phyloP scores from a whole-genome alignment of 2,113 vertebrate genomes.

The Ophiodon elongatus region DNA sequence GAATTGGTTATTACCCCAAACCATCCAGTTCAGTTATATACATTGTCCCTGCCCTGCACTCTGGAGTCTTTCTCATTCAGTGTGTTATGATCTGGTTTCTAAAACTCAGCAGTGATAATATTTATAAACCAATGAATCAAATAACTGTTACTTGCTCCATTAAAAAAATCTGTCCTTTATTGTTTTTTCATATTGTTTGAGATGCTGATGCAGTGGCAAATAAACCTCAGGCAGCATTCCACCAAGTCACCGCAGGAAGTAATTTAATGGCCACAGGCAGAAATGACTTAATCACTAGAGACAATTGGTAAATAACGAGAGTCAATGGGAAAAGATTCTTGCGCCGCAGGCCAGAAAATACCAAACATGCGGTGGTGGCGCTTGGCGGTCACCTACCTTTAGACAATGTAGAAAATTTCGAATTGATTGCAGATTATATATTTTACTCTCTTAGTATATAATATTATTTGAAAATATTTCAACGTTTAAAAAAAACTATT shows the following conservation, averaged over 20 bases:
- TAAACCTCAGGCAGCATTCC: background rate
- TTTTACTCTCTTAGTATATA: background rate
- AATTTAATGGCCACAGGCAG: background rate
- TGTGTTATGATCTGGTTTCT: background rate
- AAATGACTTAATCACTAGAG: background rate
- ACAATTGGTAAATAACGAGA: background rate
- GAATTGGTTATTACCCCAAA: slow-evolving; percentile 36
- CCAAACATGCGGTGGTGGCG: background rate
- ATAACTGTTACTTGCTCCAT: background rate
- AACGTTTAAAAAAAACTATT: too few species aligned
- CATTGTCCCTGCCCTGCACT: slow-evolving; percentile 10
- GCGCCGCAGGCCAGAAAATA: background rate
- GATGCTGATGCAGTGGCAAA: slow-evolving; percentile 11
- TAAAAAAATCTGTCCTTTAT: background rate
- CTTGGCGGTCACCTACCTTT: background rate
- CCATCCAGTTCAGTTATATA: slow-evolving; percentile 30
- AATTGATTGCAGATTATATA: background rate
- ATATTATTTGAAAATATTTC: background rate
- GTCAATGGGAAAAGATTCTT: background rate
- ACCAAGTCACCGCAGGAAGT: background rate
- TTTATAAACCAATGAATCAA: slow-evolving; percentile 1
- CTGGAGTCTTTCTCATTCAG: slow-evolving; percentile 13
- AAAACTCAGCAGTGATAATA: slow-evolving; percentile 2
- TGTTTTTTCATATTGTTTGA: background rate
- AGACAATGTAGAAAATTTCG: background rate